Conservation (phyloP, 2,113 vertebrate species). For the Atlantisia rogersi region DNA sequence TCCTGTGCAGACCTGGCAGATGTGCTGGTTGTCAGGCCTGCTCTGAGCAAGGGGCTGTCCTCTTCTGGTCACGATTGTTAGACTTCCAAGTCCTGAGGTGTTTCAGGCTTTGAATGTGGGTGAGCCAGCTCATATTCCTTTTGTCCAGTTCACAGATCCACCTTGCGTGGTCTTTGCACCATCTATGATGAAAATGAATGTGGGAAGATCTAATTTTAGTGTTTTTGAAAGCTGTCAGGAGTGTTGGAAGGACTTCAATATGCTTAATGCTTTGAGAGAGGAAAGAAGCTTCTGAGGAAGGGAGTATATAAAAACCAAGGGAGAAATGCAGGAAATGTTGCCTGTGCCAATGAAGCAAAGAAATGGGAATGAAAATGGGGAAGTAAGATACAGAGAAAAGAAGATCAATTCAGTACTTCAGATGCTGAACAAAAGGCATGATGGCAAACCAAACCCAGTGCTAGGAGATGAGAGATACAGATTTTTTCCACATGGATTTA, state of each 20-base stretch:
- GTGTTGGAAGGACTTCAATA: background rate
- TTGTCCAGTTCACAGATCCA: background rate
- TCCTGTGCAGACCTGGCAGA: background rate
- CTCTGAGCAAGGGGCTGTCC: background rate
- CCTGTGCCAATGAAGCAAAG: background rate
- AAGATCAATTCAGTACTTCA: background rate
- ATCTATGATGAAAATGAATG: background rate
- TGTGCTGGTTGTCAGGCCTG: background rate
- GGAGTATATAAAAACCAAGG: background rate
- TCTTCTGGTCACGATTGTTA: background rate
- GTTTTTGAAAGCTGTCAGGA: background rate
- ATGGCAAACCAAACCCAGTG: background rate
- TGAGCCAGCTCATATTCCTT: background rate
- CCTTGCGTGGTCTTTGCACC: background rate
- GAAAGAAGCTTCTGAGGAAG: background rate
- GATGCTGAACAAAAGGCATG: background rate
- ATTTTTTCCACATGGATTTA: background rate
- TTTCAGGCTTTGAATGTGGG: background rate
- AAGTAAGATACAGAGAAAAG: background rate
- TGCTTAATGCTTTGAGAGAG: background rate
- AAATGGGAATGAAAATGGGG: background rate
- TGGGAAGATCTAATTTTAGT: background rate
- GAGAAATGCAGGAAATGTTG: background rate
- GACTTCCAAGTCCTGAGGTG: background rate
- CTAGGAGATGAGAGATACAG: background rate